Base-by-base conservation (phyloP, 2,888 invertebrate genomes). In the Esperia sulphurella region DNA sequence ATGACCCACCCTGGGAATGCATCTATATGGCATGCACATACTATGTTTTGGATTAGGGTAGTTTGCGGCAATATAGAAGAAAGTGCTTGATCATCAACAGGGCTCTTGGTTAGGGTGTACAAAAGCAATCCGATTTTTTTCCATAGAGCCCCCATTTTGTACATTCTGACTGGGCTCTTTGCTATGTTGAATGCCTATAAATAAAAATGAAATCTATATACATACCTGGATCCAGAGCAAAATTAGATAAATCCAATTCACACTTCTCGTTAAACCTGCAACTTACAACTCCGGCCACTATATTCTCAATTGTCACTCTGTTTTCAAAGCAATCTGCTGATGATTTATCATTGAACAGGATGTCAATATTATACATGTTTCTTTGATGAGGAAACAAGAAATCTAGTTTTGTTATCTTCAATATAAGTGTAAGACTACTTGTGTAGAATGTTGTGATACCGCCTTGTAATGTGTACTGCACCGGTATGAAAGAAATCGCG, bases 311-410 rank as follows among this genome's bases (percentile, higher is more conserved):
- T 0, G 79, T 75, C 2, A 70, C 53, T 30, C 52, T 42, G 13
- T 55, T 67, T 5, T 71, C 71, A 63, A 88, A 86, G 39, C 76
- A 72, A 3, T 88, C 83, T 0, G 43, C 44, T 0, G 87, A 81
- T 5, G 57, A 69, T 52, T 76, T 84, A 45, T 85, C 82, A 61
- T 86, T 80, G 42, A 86, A 79, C 7, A 87, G 51, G 33, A 89
- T 59, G 42, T 87, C 83, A 39, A 88, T 54, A 52, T 71, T 82
- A 31, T 63, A 82, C 84, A 85, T 84, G 42, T 64, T 80, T 33
- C 78, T 71, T 49, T 71, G 61, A 41, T 72, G 76, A 0, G 81
- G 79, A 50, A 88, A 85, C 67, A 85, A 72, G 47, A 86, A 89
- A 49, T 87, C 86, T 10, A 71, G 57, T 55, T 77, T 80, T 30